Percentiles rank a stretch among this genome's conserved stretches.
These are phyloP conservation scores for Falco biarmicus DNA, from an alignment of 2,797 vertebrate genomes.

Conservation along the genomic window DNA sequence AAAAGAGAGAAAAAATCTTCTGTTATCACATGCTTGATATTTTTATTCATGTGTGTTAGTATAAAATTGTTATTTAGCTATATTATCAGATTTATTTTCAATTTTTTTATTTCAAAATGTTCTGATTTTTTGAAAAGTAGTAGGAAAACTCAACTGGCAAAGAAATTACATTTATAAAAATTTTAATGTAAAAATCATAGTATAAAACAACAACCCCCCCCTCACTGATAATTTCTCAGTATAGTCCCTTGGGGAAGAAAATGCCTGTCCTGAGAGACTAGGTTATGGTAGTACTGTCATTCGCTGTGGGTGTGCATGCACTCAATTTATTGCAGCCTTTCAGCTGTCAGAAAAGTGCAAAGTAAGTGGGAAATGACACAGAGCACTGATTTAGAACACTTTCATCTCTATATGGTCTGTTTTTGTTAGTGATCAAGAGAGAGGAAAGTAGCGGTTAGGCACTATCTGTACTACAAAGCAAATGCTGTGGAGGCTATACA, in stretches of 20 bases:
- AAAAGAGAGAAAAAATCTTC: not conserved
- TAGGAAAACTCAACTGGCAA: not conserved
- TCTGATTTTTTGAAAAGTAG: not conserved
- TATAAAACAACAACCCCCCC: not conserved
- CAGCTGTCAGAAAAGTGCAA: slow-evolving; percentile 72
- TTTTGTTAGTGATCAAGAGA: slow-evolving; percentile 68
- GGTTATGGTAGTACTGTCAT: slow-evolving; percentile 31
- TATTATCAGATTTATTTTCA: not conserved
- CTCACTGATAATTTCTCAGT: not conserved
- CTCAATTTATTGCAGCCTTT: slow-evolving; percentile 67
- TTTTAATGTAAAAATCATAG: not conserved
- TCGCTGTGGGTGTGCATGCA: slow-evolving; percentile 61
- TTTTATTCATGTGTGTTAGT: not conserved
- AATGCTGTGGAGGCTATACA: not conserved
- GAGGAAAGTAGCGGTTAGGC: slow-evolving; percentile 73
- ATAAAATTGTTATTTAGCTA: not conserved
- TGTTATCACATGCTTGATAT: not conserved
- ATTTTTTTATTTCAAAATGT: not conserved
- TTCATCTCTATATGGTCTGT: slow-evolving; percentile 72
- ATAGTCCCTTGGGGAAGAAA: slow-evolving; percentile 1
- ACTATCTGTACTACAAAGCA: slow-evolving; percentile 71
- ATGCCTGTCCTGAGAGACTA: slow-evolving; percentile 3
- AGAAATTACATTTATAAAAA: not conserved
- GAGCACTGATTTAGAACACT: slow-evolving; percentile 73
- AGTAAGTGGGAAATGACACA: slow-evolving; percentile 74